Evolutionary conservation across 2,113 vertebrate genomes (phyloP).

Genomic region (Pampusana beccarii): DNA sequence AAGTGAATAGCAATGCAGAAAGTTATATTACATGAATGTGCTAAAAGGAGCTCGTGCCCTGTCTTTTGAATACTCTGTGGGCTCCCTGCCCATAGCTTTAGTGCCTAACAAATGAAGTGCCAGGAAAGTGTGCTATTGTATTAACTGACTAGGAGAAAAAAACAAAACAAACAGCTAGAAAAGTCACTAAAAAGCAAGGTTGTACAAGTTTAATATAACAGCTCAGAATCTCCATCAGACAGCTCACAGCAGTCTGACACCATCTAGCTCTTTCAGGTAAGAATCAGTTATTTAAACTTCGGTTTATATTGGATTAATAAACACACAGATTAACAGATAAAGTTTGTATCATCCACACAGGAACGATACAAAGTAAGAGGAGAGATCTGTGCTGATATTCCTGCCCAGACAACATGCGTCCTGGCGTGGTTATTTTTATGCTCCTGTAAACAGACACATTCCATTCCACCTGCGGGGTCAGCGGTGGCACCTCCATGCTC

Average conservation of each 20-base stretch:
- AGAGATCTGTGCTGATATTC: accelerated
- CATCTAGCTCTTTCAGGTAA: not conserved
- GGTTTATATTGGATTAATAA: not conserved
- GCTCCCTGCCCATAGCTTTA: not conserved
- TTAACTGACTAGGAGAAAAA: not conserved
- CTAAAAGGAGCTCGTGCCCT: not conserved
- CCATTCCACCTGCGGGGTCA: not conserved
- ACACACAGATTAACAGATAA: not conserved
- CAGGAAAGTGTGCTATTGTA: not conserved
- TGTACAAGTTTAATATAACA: not conserved
- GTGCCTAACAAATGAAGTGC: not conserved
- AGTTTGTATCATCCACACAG: accelerated
- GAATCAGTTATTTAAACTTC: not conserved
- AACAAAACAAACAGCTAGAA: not conserved
- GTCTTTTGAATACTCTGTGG: not conserved
- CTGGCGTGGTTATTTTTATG: not conserved
- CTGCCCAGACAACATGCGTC: not conserved
- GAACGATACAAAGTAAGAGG: not conserved
- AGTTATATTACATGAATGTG: not conserved
- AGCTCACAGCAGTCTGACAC: not conserved
- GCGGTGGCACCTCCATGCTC: accelerated
- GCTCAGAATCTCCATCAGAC: not conserved
- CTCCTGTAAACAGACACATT: not conserved
- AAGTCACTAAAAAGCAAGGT: not conserved
- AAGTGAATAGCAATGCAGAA: not conserved